Evolutionary conservation across 2,113 vertebrate genomes (phyloP).

Genomic region (Caloenas nicobarica): DNA sequence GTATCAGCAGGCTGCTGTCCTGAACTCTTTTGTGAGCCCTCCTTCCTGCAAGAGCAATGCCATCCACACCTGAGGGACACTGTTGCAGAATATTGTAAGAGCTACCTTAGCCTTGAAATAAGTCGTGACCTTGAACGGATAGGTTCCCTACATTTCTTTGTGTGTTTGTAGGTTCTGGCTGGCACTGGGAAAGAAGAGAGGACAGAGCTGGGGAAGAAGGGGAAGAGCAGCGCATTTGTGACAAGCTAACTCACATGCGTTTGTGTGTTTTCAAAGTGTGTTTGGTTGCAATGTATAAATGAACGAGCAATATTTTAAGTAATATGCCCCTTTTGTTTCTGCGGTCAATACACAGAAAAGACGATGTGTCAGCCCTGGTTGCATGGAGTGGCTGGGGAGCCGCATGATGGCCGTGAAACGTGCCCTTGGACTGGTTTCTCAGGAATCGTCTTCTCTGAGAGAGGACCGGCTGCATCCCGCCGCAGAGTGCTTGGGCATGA

Average conservation of each 20-base stretch:
- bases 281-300: background rate
- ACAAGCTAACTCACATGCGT: background rate
- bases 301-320: background rate
- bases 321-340: background rate
- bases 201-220: background rate
- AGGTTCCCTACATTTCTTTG: background rate
- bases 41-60: background rate
- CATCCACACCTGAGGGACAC: background rate
- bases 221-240: background rate
- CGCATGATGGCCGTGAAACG: background rate
- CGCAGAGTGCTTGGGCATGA: background rate
- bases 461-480: background rate
- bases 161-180: background rate
- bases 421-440: background rate
- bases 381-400: background rate
- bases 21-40: background rate
- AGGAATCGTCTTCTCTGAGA: background rate
- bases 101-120: background rate
- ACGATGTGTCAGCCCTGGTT: background rate
- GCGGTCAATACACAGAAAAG: background rate
- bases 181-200: background rate
- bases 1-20: background rate
- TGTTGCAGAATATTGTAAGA: background rate
- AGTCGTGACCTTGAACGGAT: background rate
- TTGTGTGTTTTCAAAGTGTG: background rate